Evolutionary conservation across 2,888 invertebrate genomes (phyloP), one percentile per base, ranked within the genome.

Genomic region (Corythucha ciliata): DNA sequence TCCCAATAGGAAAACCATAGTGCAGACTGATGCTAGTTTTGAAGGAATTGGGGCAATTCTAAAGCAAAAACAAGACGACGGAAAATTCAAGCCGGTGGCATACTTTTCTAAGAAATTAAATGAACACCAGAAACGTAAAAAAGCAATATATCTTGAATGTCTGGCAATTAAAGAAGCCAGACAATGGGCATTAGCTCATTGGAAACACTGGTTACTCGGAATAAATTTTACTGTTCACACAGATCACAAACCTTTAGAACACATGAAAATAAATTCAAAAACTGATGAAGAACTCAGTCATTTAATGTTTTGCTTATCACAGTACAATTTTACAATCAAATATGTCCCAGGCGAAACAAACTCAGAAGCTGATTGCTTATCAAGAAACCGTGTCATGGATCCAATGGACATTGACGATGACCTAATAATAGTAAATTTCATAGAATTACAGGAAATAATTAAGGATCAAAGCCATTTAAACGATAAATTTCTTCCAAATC

Each of bases 11-110:
- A 57, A 58, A 32, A 62, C 60, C n/a, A 20, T 57, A 5, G 60
- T 64, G 5, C 59, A 57, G 25, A 61, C 63, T n/a, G 63, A 64
- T 44, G 62, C 58, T 18, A 57, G 57, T 25, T 21, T 59, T 12
- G 46, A 29, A 58, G 60, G 59, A n/a, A 27, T 59, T 10, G 62
- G 59, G 39, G 60, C 59, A 8, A 48, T 58, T 14, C 52, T 61
- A 29, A 59, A 60, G 52, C 59, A 61, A 47, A 18, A 16, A 34
- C 54, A 56, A 32, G 26, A 3, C 14, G 29, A 52, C 14, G 52
- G 46, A 25, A 37, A 6, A n/a, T 26, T 37, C 10, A n/a, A 46
- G 10, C 39, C 52, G 21, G 36, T 46, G 4, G 52, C 39, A 5
- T 32, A 49, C 2, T 49, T 41, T 41, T 26, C 49, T n/a, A 49